Evolutionary conservation across 2,797 vertebrate species (phyloP), one percentile per base, ranked within the genome.

Genomic region (Syngnathus acus): DNA sequence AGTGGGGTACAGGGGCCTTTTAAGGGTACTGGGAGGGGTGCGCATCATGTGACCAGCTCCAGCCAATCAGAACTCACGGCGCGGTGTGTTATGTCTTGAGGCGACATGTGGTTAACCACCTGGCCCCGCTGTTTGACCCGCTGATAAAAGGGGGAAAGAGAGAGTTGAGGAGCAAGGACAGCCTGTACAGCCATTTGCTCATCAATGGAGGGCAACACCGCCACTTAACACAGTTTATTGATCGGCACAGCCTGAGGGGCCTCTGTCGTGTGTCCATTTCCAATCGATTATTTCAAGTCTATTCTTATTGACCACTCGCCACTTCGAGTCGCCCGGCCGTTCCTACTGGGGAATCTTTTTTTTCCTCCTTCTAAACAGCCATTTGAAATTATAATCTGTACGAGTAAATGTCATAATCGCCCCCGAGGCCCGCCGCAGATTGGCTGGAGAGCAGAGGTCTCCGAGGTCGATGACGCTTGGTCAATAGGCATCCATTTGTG

Each of bases 331-430:
- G 70, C 79, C 81, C 75, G 67, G 70, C 74, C 68, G 71, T 76
- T 84, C 84, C 89, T 19, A 83, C 87, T 72, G 23, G 86, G 90
- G 90, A 81, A 77, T 85, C 82, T 88, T 90, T 42, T 90, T 42
- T 40, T 13, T 23, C 26, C 43, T 84, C 81, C 86, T 84, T 87
- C 89, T 79, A 90, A 92, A 89, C 86, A 91, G 87, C 89, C 88
- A 92, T 92, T 92, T 91, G 89, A 92, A 93, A 93, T 92, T 91
- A 92, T 92, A 92, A 93, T 92, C 90, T 88, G 70, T 82, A 76
- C 82, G 83, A 87, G 90, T 92, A 92, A 92, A 92, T 92, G 90
- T 92, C 90, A 92, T 93, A 92, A 92, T 92, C 86, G 88, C 89
- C 88, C 90, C 84, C 62, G 84, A 90, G 89, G 89, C 84, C 84